A percentile compares a stretch with the other conserved stretches of the same genome.
phyloP scores from a whole-genome alignment of 2,888 invertebrate genomes.

The Cataglyphis albicans region DNA sequence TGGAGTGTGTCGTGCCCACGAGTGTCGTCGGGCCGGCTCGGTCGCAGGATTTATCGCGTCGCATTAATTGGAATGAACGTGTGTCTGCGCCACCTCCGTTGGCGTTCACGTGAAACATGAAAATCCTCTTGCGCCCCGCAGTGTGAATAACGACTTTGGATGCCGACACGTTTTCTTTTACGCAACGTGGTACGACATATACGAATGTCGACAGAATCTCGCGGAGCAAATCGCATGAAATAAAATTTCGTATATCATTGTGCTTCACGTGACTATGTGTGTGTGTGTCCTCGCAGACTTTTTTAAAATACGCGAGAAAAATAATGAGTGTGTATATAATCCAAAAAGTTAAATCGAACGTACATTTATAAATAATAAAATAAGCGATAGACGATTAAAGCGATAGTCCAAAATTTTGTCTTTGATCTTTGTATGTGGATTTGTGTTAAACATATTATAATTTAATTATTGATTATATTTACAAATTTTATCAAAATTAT shows the following conservation, averaged over 20 bases:
- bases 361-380: neutral
- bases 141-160: constrained; percentile 57
- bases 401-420: neutral
- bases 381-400: neutral
- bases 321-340: neutral
- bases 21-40: constrained; percentile 51
- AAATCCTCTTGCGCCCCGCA: constrained; percentile 69
- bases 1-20: constrained; percentile 21
- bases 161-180: constrained; percentile 24
- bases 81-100: constrained; percentile 46
- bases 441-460: neutral
- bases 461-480: neutral
- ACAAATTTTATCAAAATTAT: neutral
- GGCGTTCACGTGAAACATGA: constrained; percentile 65
- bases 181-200: constrained; percentile 12
- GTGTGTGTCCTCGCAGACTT: neutral
- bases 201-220: constrained; percentile 32
- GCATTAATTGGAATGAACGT: constrained; percentile 71
- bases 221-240: constrained; percentile 31
- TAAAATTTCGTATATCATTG: neutral
- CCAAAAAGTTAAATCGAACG: neutral
- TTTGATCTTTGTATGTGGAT: neutral
- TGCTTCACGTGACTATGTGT: neutral
- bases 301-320: neutral
- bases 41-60: constrained; percentile 61